phyloP scores from a whole-genome alignment of 2,797 vertebrate genomes.

The Triplophysa yarkandensis region DNA sequence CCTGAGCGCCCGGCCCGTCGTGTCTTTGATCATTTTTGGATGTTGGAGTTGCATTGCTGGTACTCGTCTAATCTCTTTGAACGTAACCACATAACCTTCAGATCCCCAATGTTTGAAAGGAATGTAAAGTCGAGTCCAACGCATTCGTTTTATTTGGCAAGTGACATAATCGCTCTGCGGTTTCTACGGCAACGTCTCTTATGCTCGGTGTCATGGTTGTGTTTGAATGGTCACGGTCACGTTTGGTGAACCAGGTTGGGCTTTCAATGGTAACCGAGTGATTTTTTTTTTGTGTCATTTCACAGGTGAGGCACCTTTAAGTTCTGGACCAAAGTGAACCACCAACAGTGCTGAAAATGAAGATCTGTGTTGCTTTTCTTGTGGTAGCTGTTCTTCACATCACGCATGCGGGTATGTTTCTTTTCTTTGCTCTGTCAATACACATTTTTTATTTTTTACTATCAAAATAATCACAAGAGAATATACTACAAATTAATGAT shows the following conservation, averaged over 20 bases:
- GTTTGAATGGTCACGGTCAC: background rate
- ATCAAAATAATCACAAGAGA: background rate
- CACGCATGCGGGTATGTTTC: conserved; percentile 64
- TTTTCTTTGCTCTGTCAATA: background rate
- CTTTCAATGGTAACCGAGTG: conserved; percentile 1
- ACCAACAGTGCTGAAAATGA: conserved; percentile 63
- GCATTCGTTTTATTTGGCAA: conserved; percentile 15
- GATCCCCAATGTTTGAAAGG: conserved; percentile 43
- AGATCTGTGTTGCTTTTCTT: conserved; percentile 58
- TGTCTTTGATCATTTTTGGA: conserved; percentile 55
- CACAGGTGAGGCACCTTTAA: conserved; percentile 62
- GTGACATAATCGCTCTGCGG: conserved; percentile 14
- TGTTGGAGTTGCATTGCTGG: conserved; percentile 43
- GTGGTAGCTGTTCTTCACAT: conserved; percentile 59
- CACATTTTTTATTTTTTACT: background rate
- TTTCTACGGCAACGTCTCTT: conserved; percentile 34
- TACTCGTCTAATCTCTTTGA: conserved; percentile 53
- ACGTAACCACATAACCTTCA: conserved; percentile 47
- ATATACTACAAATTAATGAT: too few relatives aligned
- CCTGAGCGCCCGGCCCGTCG: conserved; percentile 27
- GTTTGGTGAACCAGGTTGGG: background rate
- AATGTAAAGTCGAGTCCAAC: conserved; percentile 20
- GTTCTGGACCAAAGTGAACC: conserved; percentile 44
- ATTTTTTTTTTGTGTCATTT: conserved; percentile 48
- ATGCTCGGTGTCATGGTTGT: background rate